Evolutionary conservation across 2,113 vertebrate species (phyloP).

Genomic region (Callipepla squamata): DNA sequence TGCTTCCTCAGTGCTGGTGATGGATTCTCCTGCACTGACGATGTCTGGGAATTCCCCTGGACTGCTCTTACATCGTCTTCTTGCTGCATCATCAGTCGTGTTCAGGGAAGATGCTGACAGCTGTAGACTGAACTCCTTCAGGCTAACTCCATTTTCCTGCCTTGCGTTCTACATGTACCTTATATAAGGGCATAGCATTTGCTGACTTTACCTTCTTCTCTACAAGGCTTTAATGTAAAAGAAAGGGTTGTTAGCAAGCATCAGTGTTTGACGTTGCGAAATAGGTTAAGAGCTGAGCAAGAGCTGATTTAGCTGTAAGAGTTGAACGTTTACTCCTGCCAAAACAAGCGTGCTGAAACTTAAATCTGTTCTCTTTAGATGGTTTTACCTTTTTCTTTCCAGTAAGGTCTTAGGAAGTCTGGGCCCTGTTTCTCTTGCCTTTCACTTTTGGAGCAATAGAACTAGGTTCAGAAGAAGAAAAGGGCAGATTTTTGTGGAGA

Average conservation of each 20-base stretch:
- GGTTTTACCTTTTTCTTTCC: background rate
- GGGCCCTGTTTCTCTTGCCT: background rate
- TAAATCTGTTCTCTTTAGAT: background rate
- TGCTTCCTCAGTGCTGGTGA: background rate
- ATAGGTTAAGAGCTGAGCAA: background rate
- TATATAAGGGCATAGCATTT: background rate
- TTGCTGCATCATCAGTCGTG: rapidly evolving
- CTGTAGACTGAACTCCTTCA: background rate
- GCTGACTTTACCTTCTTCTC: rapidly evolving
- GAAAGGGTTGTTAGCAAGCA: background rate
- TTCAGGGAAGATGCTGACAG: background rate
- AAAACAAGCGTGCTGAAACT: background rate
- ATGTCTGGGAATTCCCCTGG: background rate
- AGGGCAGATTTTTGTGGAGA: background rate
- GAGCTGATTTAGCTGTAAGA: background rate
- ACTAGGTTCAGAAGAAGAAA: background rate
- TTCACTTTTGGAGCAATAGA: background rate
- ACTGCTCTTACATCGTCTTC: rapidly evolving
- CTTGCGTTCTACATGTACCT: rapidly evolving
- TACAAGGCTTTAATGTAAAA: background rate
- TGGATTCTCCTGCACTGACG: background rate
- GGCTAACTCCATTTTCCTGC: background rate
- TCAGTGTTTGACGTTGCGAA: rapidly evolving
- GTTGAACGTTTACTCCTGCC: background rate
- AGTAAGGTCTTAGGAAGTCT: background rate